Conservation (phyloP, 2,888 invertebrate species). For the Mystacides longicornis region DNA sequence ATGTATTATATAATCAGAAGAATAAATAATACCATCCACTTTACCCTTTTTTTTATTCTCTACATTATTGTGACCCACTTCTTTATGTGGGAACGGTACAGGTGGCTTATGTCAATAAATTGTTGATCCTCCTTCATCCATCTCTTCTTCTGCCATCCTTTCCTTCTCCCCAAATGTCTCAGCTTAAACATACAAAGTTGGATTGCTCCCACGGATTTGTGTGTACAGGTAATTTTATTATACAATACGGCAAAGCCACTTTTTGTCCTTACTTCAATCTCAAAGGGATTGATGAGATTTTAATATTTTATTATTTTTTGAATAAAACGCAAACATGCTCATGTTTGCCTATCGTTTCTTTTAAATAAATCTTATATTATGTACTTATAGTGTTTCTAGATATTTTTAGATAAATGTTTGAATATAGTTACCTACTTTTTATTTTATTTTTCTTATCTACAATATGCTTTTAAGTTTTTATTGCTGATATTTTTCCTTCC, state of each 20-base stretch:
- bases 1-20: no score
- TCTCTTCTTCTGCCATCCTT: neutral
- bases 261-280: neutral
- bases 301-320: neutral
- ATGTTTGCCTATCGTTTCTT: no score
- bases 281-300: neutral
- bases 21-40: no score
- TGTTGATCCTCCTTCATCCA: neutral
- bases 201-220: neutral
- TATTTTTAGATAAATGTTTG: no score
- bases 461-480: no score
- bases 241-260: neutral
- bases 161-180: neutral
- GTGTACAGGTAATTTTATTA: no score
- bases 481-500: no score
- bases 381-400: no score
- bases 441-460: no score
- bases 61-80: neutral
- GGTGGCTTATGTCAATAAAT: conserved; percentile 1
- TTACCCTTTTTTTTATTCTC: neutral
- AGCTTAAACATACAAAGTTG: neutral
- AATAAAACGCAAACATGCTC: neutral
- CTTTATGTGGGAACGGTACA: neutral
- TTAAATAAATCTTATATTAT: neutral
- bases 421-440: no score